These are phyloP conservation scores for Crossocerus cetratus DNA, from an alignment of 2,888 invertebrate species.

Conservation along the genomic window DNA sequence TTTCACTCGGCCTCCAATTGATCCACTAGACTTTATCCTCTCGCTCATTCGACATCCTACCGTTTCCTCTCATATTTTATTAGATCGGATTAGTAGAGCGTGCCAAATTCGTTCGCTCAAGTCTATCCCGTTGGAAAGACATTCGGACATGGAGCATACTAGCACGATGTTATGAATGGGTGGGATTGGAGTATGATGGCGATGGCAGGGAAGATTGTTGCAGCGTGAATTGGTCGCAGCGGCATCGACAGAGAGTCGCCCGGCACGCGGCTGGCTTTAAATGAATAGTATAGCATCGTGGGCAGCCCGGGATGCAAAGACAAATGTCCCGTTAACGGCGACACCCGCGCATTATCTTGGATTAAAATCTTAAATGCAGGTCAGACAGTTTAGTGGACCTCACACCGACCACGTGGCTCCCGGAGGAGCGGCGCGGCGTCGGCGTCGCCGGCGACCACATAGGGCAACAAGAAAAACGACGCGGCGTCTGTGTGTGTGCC, in stretches of 20 bases:
- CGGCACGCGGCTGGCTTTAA: neutral
- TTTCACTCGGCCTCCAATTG: too few species aligned
- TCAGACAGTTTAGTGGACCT: constrained; percentile 48
- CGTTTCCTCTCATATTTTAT: neutral
- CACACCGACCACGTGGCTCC: constrained; percentile 48
- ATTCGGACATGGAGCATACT: too few species aligned
- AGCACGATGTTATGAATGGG: too few species aligned
- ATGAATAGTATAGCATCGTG: neutral
- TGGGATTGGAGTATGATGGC: too few species aligned
- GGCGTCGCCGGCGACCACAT: neutral
- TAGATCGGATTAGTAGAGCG: neutral
- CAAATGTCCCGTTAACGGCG: constrained; percentile 68
- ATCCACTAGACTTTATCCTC: too few species aligned
- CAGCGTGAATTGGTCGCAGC: neutral
- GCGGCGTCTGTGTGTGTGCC: constrained; percentile 8
- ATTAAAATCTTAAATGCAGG: constrained; percentile 67
- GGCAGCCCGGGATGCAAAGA: constrained; percentile 43
- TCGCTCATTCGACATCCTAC: too few species aligned
- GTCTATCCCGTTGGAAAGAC: too few species aligned
- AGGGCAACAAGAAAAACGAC: constrained; percentile 26
- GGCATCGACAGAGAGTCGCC: neutral
- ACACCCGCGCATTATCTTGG: constrained; percentile 69
- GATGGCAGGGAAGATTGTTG: too few species aligned
- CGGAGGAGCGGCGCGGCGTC: constrained; percentile 11
- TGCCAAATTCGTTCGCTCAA: too few species aligned